A percentile compares a stretch with the other conserved stretches of the same genome.
Conservation (phyloP, 2,888 invertebrate genomes). For the Acanthosoma haemorrhoidale region DNA sequence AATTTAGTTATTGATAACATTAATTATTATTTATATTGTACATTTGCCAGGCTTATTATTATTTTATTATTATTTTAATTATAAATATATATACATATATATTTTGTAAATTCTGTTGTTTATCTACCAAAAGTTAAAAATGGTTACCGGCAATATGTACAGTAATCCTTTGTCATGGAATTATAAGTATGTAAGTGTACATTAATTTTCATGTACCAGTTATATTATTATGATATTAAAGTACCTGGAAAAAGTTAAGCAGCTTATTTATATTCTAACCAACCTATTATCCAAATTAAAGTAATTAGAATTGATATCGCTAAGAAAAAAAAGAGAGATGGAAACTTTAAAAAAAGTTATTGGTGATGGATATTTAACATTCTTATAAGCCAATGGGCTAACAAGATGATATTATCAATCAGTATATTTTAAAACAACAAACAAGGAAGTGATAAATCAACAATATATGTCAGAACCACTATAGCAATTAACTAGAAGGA, state of each 20-base stretch:
- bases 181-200: constrained; percentile 36
- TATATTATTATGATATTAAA: constrained; percentile 41
- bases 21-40: constrained; percentile 35
- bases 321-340: too few relatives aligned
- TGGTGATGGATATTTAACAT: too few relatives aligned
- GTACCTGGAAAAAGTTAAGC: constrained; percentile 41
- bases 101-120: constrained; percentile 34
- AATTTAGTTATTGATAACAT: constrained; percentile 19
- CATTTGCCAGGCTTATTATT: constrained; percentile 30
- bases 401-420: too few relatives aligned
- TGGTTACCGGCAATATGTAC: constrained; percentile 42
- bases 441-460: too few relatives aligned
- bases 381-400: too few relatives aligned
- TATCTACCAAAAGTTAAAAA: constrained; percentile 41
- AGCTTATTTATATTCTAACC: too few relatives aligned
- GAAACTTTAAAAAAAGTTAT: too few relatives aligned
- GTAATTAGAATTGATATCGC: not conserved
- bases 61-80: constrained; percentile 31
- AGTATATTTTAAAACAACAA: too few relatives aligned
- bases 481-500: too few relatives aligned
- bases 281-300: not conserved
- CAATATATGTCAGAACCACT: too few relatives aligned
- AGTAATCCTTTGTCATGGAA: constrained; percentile 39
- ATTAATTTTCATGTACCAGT: constrained; percentile 40
- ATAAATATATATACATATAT: constrained; percentile 26